Percentiles rank a stretch among this genome's conserved stretches.
phyloP scores from a whole-genome alignment of 2,113 vertebrate species.

The Hypomesus transpacificus region DNA sequence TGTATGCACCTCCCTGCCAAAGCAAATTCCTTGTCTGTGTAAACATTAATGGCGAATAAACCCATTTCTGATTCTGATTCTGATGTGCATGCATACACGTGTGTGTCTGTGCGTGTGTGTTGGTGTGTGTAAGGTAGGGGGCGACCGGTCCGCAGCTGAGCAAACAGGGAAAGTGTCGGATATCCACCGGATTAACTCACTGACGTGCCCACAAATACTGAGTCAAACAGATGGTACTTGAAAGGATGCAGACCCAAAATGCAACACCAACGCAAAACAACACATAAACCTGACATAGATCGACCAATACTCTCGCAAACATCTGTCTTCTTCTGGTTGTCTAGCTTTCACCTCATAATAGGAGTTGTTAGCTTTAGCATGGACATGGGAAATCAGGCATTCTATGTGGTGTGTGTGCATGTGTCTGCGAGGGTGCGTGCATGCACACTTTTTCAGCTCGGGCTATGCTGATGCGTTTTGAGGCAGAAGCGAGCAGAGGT shows the following conservation, averaged over 20 bases:
- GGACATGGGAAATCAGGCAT: neutral
- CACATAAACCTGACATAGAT: too few species aligned
- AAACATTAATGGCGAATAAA: too few species aligned
- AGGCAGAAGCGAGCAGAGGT: constrained; percentile 60
- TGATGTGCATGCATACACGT: neutral
- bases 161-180: constrained; percentile 22
- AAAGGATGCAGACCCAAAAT: constrained; percentile 1
- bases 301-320: too few species aligned
- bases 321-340: too few species aligned
- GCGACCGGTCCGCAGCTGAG: constrained; percentile 19
- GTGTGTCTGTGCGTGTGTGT: neutral
- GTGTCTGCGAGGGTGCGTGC: constrained; percentile 6
- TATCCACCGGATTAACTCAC: constrained; percentile 19
- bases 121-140: neutral
- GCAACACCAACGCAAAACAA: neutral
- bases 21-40: too few species aligned
- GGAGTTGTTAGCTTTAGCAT: too few species aligned
- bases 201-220: constrained; percentile 10
- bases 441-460: constrained; percentile 37
- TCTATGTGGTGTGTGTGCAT: neutral
- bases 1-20: too few species aligned
- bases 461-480: constrained; percentile 62
- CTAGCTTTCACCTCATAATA: too few species aligned
- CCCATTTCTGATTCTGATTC: too few species aligned
- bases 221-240: constrained; percentile 4